Evolutionary conservation across 2,113 vertebrate genomes (phyloP), one percentile per base, ranked within the genome.

Genomic region (Salvelinus sp.): DNA sequence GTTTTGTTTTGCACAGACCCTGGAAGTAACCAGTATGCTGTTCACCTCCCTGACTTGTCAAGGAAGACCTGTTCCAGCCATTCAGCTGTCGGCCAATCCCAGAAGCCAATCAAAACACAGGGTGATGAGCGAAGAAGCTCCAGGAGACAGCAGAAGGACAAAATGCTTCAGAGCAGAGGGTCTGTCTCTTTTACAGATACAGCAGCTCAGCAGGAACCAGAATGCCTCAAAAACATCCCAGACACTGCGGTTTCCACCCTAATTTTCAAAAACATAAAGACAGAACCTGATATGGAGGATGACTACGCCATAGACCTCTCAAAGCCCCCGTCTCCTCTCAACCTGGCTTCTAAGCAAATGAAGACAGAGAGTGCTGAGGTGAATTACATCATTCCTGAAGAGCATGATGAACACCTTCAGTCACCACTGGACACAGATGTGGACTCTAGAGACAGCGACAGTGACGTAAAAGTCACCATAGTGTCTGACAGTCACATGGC

Each of bases 91-190:
- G 87, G 74, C 44, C 64, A 87, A 83, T 88, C 88, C 50, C 14
- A 68, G 28, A 38, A 54, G 50, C 50, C 50, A 54, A 54, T 54
- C 50, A 54, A 54, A 54, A 89, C 89, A 72, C 79, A 84, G 70
- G 90, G 85, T 83, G 88, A 86, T 54, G 89, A 88, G 78, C 89
- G 82, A 73, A 91, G 89, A 78, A 84, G 80, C 66, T 69, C 28
- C 74, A 79, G 85, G 75, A 88, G 78, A 74, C 87, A 78, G 65
- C 64, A 64, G 1, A 84, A 80, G 75, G 77, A 79, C 75, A 82
- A 70, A 25, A 23, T 64, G 60, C 50, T 1, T 54, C 83, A 78
- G 7, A 48, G 25, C 4, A 0, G n/a, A 3, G 33, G 16, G 6
- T 44, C 85, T 0, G 6, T 75, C 18, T 50, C 72, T 0, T 10